A percentile compares a stretch with the other conserved stretches of the same genome.
phyloP scores from a whole-genome alignment of 2,113 vertebrate species.

The Girardinichthys multiradiatus region DNA sequence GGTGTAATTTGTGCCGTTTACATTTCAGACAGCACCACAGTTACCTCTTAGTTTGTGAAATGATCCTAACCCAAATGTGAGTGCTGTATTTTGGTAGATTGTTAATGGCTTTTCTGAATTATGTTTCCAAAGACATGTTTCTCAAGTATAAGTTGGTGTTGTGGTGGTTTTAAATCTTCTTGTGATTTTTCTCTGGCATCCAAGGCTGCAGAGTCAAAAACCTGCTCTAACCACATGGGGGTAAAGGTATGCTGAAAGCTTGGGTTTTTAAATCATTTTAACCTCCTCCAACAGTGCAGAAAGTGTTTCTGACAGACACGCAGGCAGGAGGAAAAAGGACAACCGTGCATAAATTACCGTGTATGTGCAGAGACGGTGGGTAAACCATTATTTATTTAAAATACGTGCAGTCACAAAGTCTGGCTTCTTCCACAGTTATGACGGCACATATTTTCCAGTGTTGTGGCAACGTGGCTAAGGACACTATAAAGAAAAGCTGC shows the following conservation, averaged over 20 bases:
- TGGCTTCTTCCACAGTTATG: constrained; percentile 19
- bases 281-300: constrained; percentile 20
- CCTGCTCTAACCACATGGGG: neutral
- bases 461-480: constrained; percentile 6
- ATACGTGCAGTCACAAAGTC: constrained; percentile 32
- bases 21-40: too few species aligned
- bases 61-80: too few species aligned
- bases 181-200: neutral
- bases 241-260: constrained; percentile 13
- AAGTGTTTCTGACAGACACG: constrained; percentile 30
- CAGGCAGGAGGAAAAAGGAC: constrained; percentile 4
- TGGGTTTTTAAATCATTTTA: constrained; percentile 25
- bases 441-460: constrained; percentile 2
- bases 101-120: neutral
- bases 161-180: neutral
- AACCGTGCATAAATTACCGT: constrained; percentile 37
- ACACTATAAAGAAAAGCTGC: constrained; percentile 9
- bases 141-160: too few species aligned
- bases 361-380: constrained; percentile 39
- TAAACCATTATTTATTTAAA: constrained; percentile 34
- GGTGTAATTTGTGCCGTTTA: too few species aligned
- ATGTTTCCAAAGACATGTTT: too few species aligned
- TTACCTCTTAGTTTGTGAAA: too few species aligned
- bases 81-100: too few species aligned
- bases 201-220: neutral